phyloP scores from a whole-genome alignment of 2,797 vertebrate species.

The Microtus agrestis region DNA sequence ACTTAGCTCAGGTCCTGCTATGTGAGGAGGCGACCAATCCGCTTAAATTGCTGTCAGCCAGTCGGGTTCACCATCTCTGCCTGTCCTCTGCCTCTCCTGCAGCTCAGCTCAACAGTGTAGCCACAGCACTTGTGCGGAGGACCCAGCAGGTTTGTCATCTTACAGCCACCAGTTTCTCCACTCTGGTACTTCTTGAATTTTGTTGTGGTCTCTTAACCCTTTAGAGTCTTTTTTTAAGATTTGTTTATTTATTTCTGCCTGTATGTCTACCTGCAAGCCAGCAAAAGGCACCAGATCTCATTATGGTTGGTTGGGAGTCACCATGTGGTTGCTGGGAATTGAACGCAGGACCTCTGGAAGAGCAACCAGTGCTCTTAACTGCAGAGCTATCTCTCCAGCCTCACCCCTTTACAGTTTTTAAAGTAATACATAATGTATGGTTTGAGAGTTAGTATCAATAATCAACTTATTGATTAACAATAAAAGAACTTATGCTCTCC shows the following conservation, averaged over 20 bases:
- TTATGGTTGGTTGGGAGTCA: no score
- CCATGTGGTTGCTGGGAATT: no score
- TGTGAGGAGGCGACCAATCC: no score
- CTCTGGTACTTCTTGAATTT: background rate
- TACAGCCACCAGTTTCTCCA: background rate
- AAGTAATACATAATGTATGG: background rate
- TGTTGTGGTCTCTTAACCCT: background rate
- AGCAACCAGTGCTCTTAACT: background rate
- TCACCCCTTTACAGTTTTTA: background rate
- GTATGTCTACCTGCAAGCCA: no score
- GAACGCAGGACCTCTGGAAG: background rate
- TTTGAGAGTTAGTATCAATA: background rate
- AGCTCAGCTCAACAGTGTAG: background rate
- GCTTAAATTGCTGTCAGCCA: background rate
- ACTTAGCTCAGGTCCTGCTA: background rate
- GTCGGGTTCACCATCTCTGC: background rate
- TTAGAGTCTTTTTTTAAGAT: background rate
- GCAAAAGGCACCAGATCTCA: no score
- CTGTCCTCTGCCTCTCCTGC: background rate
- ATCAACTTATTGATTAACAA: background rate
- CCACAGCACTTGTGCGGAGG: background rate
- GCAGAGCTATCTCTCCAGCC: background rate
- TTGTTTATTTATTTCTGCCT: background rate
- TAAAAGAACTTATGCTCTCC: background rate
- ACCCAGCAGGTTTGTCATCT: background rate